phyloP scores from a whole-genome alignment of 2,113 vertebrate genomes.

The Gobiocypris rarus region DNA sequence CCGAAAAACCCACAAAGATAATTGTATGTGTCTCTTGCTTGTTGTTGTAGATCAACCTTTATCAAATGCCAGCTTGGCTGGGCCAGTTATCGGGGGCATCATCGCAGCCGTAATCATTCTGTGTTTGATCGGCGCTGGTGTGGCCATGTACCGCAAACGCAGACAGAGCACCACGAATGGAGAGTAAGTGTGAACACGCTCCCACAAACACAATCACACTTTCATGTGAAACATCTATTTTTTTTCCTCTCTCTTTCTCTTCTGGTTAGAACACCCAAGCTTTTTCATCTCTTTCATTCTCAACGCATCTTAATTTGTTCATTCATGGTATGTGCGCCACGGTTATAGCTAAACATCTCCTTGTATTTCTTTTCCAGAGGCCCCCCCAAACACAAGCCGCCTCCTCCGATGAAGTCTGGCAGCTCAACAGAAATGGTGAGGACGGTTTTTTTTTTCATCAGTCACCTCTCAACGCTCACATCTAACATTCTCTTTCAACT shows the following conservation, averaged over 20 bases:
- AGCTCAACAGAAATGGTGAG: constrained; percentile 81
- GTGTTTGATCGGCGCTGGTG: constrained; percentile 65
- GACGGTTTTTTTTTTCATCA: constrained; percentile 13
- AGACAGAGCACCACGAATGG: constrained; percentile 66
- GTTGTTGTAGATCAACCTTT: constrained; percentile 55
- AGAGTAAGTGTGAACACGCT: constrained; percentile 75
- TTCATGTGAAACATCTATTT: constrained; percentile 7
- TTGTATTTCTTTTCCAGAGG: constrained; percentile 70
- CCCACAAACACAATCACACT: constrained; percentile 1
- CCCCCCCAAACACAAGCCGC: constrained; percentile 86
- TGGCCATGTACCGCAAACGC: constrained; percentile 77
- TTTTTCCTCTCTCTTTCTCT: background rate
- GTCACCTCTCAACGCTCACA: constrained; percentile 55
- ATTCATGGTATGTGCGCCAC: background rate
- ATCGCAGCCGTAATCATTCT: constrained; percentile 76
- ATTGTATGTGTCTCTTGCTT: background rate
- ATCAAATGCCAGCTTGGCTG: constrained; percentile 59
- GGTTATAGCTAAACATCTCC: background rate
- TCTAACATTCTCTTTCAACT: constrained; percentile 32
- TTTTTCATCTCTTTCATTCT: constrained; percentile 17
- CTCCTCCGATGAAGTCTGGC: constrained; percentile 78
- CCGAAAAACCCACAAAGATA: background rate
- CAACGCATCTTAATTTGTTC: constrained; percentile 28
- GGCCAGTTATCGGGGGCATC: constrained; percentile 81
- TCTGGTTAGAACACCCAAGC: constrained; percentile 16